Evolutionary conservation across 2,113 vertebrate genomes (phyloP), one percentile per base, ranked within the genome.

Genomic region (Clinocottus analis): DNA sequence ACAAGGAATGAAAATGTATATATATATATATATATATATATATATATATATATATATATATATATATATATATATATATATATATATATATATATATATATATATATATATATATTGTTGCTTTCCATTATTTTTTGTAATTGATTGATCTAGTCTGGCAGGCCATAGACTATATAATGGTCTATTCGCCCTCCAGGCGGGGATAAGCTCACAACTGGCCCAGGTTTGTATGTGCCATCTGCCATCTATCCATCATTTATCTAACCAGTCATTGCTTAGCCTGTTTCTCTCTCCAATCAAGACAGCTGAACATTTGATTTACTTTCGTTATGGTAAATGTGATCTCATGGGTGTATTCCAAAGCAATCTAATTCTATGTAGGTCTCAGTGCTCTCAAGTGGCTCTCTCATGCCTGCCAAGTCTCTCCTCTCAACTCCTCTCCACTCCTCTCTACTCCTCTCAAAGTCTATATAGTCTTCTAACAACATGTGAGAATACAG

Each of bases 271-370:
- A 76, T 87, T 72, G 82, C 88, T 84, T 74, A 77, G 76, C 87
- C 73, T 82, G 84, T 90, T 85, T 82, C 87, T 88, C 83, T 85
- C 61, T 79, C 78, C 86, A 92, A 93, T 92, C 91, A 90, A 90
- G 87, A 79, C 62, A 87, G 71, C 89, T 87, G 83, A 89, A 85
- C 83, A 87, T 90, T 87, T 89, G 90, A 92, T 92, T 91, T 90
- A 86, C 90, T 69, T 87, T 85, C 58, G 68, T 87, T 90, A 86
- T 88, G 83, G 79, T 88, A 88, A 90, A 89, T 83, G 77, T 91
- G 89, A 88, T 81, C 90, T 88, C 84, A 61, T 47, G 83, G 81
- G 83, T 88, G 73, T 80, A 75, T 86, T 91, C 80, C 79, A 79
- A 69, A 87, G 71, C 72, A 84, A 82, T 90, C 83, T 89, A 75